A percentile compares a stretch with the other conserved stretches of the same genome.
These are phyloP conservation scores for Bemisia tabaci DNA, from an alignment of 1,140 invertebrate species.

Conservation along the genomic window DNA sequence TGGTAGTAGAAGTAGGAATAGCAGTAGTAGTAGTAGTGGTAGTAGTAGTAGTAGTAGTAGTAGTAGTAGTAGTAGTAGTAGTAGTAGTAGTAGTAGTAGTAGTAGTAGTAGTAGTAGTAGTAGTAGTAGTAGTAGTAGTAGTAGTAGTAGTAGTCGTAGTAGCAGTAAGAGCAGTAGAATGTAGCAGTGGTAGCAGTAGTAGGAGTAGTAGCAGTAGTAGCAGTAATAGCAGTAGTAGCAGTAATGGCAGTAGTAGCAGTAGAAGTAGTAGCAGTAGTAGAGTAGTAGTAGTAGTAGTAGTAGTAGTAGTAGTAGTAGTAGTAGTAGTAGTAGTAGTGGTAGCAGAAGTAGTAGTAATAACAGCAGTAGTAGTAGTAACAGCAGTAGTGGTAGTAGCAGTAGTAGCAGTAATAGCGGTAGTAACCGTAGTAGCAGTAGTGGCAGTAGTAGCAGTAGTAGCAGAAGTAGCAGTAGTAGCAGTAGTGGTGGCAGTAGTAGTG, in stretches of 20 bases:
- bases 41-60: constrained; percentile 9
- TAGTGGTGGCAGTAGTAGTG: constrained; percentile 7
- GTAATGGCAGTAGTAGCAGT: constrained; percentile 11
- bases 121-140: constrained; percentile 10
- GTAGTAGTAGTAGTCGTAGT: too few species aligned
- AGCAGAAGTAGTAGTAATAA: too few species aligned
- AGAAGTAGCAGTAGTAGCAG: too few species aligned
- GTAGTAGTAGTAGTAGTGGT: constrained; percentile 8
- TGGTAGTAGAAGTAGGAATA: constrained; percentile 7
- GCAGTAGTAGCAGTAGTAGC: constrained; percentile 8
- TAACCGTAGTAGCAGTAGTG: constrained; percentile 11
- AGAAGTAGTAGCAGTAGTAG: too few species aligned
- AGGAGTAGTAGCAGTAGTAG: too few species aligned
- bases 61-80: constrained; percentile 7
- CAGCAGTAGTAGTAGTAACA: constrained; percentile 11
- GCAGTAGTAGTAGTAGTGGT: constrained; percentile 9
- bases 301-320: constrained; percentile 7
- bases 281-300: constrained; percentile 12
- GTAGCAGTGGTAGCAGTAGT: constrained; percentile 5
- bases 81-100: constrained; percentile 9
- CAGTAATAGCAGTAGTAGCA: constrained; percentile 3
- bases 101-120: constrained; percentile 7
- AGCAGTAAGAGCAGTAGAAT: too few species aligned
- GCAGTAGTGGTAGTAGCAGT: constrained; percentile 9
- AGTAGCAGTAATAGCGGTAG: too few species aligned